Conservation (phyloP, 2,888 invertebrate genomes). For the Plagiodera versicolora region DNA sequence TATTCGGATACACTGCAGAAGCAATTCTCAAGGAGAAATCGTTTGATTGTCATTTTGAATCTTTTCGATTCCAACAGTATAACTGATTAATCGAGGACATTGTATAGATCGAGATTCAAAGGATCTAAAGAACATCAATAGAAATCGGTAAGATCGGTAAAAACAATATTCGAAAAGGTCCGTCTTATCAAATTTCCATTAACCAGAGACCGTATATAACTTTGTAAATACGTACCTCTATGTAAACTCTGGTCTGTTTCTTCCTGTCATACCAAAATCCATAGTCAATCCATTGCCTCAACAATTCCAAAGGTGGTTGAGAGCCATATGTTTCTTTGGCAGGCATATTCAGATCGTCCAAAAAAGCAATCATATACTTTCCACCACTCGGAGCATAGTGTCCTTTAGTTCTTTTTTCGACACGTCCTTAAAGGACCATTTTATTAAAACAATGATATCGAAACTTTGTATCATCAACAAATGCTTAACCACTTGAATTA, state of each 20-base stretch:
- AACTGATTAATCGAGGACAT: neutral
- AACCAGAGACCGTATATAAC: no score
- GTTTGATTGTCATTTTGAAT: neutral
- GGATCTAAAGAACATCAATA: no score
- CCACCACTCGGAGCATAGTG: constrained; percentile 79
- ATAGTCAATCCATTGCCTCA: constrained; percentile 85
- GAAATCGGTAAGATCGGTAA: no score
- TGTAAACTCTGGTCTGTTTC: constrained; percentile 76
- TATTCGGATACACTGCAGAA: constrained; percentile 5
- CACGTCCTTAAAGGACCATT: no score
- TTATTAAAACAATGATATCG: no score
- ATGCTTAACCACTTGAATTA: neutral
- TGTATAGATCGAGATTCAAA: neutral
- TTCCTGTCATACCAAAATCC: constrained; percentile 86
- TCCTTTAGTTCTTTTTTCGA: constrained; percentile 86
- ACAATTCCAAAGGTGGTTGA: constrained; percentile 83
- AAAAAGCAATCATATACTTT: constrained; percentile 81
- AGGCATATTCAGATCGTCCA: constrained; percentile 95
- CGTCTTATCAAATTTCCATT: no score
- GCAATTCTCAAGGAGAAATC: neutral
- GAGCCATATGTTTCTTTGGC: constrained; percentile 86
- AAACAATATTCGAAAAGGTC: no score
- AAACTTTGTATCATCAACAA: no score
- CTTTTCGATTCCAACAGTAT: neutral
- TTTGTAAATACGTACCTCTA: constrained; percentile 59